A percentile compares a stretch with the other conserved stretches of the same genome.
These are phyloP conservation scores for Poeciliopsis turrubarensis DNA, from an alignment of 2,113 vertebrate species.

Conservation along the genomic window DNA sequence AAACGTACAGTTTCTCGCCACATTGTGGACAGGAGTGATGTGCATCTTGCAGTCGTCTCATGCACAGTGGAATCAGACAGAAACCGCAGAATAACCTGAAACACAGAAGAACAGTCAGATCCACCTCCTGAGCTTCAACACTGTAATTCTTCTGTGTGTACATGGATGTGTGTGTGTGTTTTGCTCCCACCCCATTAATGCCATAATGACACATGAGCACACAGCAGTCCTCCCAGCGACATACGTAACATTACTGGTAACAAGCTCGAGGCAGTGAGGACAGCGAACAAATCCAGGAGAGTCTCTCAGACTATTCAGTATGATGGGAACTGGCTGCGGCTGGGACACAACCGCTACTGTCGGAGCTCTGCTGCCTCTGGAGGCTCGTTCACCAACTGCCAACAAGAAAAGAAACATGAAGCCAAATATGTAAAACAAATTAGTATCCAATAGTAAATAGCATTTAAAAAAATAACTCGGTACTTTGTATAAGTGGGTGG, in stretches of 20 bases:
- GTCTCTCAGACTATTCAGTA: conserved; percentile 15
- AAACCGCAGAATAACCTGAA: conserved; percentile 67
- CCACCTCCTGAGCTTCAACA: neutral
- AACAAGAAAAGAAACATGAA: neutral
- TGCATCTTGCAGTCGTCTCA: conserved; percentile 27
- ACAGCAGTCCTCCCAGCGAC: conserved; percentile 29
- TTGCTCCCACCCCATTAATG: conserved; percentile 47
- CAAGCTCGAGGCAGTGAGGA: conserved; percentile 36
- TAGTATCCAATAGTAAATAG: neutral
- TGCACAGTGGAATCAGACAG: conserved; percentile 65
- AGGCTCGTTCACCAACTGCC: conserved; percentile 5
- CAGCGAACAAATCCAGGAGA: conserved; percentile 34
- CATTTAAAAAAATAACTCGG: neutral
- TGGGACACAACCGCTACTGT: conserved; percentile 22
- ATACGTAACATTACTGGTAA: conserved; percentile 48
- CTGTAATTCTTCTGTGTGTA: neutral
- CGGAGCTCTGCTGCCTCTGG: neutral
- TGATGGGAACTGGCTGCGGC: conserved; percentile 12
- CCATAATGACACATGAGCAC: conserved; percentile 37
- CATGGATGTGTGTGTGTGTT: neutral
- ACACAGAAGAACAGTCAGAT: conserved; percentile 10
- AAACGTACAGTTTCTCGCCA: conserved; percentile 13
- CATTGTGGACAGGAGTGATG: conserved; percentile 68
- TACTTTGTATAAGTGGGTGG: conserved; percentile 51
- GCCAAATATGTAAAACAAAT: neutral